phyloP scores from a whole-genome alignment of 30 jellyfish, hydroid and myxozoan genomes.

The Aurelia coerulea region DNA sequence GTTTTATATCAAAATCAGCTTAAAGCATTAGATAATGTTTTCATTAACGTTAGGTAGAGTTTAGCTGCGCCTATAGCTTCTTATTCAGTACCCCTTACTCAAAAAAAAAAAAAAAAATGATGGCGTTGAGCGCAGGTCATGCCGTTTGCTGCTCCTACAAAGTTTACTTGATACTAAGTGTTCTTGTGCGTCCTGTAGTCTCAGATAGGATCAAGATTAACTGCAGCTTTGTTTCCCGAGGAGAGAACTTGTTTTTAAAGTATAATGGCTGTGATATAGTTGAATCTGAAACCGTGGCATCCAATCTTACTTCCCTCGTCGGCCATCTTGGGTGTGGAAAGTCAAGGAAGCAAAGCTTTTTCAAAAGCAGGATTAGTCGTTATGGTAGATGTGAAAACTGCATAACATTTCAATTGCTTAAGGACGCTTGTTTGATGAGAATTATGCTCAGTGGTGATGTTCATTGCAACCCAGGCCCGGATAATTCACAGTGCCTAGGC shows the following conservation, averaged over 20 bases:
- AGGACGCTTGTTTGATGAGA: no score
- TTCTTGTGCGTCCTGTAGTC: conserved; percentile 7
- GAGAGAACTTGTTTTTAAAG: conserved; percentile 1
- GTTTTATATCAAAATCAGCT: no score
- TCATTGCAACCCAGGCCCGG: conserved; percentile 8
- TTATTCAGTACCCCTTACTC: no score
- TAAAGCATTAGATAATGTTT: no score
- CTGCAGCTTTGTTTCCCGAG: conserved; percentile 18
- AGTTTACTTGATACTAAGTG: conserved; percentile 25
- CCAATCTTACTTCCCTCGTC: not conserved
- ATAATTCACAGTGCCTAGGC: not conserved
- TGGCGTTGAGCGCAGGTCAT: conserved; percentile 26
- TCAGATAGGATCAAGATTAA: conserved; percentile 2
- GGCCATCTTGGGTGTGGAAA: conserved; percentile 5
- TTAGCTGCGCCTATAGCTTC: no score
- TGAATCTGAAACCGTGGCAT: not conserved
- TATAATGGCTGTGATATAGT: not conserved
- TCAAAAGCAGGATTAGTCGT: conserved; percentile 17
- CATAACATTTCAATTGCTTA: conserved; percentile 1
- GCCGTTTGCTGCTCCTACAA: conserved; percentile 34
- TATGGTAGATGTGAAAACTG: conserved; percentile 13
- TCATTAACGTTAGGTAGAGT: no score
- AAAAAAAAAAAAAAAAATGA: no score
- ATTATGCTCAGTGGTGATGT: conserved; percentile 30
- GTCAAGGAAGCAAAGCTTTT: conserved; percentile 8